A percentile compares a stretch with the other conserved stretches of the same genome.
phyloP scores from a whole-genome alignment of 2,797 vertebrate species.

The Carcharodon carcharias region DNA sequence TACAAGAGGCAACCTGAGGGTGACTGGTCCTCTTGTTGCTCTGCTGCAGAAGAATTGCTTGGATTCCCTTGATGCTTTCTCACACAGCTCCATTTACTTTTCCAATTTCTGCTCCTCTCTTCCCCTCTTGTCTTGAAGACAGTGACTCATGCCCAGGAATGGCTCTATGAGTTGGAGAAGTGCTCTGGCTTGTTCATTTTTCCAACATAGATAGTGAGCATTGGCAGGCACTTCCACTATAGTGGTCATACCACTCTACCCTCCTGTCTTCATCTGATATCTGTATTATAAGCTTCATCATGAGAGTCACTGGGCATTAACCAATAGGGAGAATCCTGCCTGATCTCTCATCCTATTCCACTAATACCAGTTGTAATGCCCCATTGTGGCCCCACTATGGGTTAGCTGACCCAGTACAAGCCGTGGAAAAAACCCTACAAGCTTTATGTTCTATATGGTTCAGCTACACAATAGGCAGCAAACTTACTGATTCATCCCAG shows the following conservation, averaged over 20 bases:
- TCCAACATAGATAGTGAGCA: background rate
- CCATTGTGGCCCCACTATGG: background rate
- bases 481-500: background rate
- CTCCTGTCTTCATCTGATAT: background rate
- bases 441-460: background rate
- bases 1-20: background rate
- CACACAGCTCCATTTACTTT: background rate
- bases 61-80: background rate
- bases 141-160: background rate
- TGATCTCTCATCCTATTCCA: background rate
- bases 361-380: background rate
- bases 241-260: background rate
- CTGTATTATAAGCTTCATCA: background rate
- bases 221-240: background rate
- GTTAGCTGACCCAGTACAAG: background rate
- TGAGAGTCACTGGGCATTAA: background rate
- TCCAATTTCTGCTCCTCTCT: background rate
- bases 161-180: background rate
- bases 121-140: background rate
- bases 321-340: background rate
- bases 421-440: background rate
- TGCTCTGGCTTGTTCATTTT: background rate
- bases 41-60: background rate
- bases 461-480: background rate
- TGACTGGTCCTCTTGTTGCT: background rate